Base-by-base conservation (phyloP, 2,888 invertebrate genomes). In the Cantharis lateralis region DNA sequence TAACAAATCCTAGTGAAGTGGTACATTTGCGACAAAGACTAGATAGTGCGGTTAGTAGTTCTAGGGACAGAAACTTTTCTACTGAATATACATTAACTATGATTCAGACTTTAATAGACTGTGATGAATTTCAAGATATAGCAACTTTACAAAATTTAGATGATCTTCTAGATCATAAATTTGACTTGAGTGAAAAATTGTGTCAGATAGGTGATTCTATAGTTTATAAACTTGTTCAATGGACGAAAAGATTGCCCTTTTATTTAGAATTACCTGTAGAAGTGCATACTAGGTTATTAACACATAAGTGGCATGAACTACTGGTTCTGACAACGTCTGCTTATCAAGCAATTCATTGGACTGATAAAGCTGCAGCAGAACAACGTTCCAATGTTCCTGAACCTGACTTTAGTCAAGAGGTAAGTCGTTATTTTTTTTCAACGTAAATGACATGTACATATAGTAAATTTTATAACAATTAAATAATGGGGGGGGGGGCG, bases 181-280 rank as follows among this genome's bases (percentile, higher is more conserved):
- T 96, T 83, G 96, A 96, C 89, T 93, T 96, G 85, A 96, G 95
- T 85, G 95, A 96, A 88, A 97, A 95, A 88, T 92, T 98, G 84
- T 97, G 97, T 91, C 96, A 95, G 89, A 96, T 98, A 86, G 98
- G 98, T 72, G 98, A 99, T 90, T 98, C 97, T 82, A 98, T 99
- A 86, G 98, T 99, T 76, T 97, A 96, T 90, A 98, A 98, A 90
- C 93, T 99, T 90, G 98, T 99, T 82, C 97, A 98, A 89, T 99
- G 99, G 99, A 98, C 98, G 85, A 98, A 98, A 89, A 94, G 97
- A 89, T 90, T 99, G 89, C 98, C 99, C 76, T 99, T 99, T 90
- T 99, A 98, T 89, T 91, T 95, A 89, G 97, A 98, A 89, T 93
- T 99, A 83, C 98, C 98, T 72, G 96, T 98, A 85, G 96, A 98